Percentiles rank a stretch among this genome's conserved stretches.
Conservation (phyloP, 2,113 vertebrate species). For the Scolopax mira region DNA sequence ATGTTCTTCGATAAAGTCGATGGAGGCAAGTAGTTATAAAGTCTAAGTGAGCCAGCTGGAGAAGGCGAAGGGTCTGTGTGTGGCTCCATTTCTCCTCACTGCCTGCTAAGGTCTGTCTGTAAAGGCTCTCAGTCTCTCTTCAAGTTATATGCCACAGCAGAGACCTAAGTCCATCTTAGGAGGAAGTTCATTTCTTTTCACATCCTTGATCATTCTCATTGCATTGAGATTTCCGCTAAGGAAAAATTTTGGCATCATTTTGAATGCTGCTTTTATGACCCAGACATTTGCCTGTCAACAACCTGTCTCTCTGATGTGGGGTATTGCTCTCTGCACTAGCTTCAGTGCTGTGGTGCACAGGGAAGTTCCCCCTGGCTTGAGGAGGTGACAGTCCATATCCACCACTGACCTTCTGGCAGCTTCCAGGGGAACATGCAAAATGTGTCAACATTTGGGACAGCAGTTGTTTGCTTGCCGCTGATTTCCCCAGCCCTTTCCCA, state of each 20-base stretch:
- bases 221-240: neutral
- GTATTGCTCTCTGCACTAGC: neutral
- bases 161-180: neutral
- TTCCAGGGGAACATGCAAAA: neutral
- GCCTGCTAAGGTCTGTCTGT: neutral
- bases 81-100: neutral
- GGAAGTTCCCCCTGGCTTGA: neutral
- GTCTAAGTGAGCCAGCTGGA: neutral
- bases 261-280: neutral
- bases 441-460: neutral
- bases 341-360: neutral
- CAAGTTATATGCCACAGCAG: neutral
- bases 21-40: neutral
- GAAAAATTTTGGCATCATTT: neutral
- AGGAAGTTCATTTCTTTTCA: neutral
- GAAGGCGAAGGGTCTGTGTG: neutral
- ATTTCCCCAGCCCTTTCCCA: neutral
- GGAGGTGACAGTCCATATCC: neutral
- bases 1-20: neutral
- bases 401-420: neutral
- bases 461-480: neutral
- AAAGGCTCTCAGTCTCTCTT: neutral
- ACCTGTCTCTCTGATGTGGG: neutral
- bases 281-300: neutral
- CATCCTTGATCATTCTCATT: neutral